Base-by-base conservation (phyloP, 2,888 invertebrate genomes). In the Tiliacea aurago region DNA sequence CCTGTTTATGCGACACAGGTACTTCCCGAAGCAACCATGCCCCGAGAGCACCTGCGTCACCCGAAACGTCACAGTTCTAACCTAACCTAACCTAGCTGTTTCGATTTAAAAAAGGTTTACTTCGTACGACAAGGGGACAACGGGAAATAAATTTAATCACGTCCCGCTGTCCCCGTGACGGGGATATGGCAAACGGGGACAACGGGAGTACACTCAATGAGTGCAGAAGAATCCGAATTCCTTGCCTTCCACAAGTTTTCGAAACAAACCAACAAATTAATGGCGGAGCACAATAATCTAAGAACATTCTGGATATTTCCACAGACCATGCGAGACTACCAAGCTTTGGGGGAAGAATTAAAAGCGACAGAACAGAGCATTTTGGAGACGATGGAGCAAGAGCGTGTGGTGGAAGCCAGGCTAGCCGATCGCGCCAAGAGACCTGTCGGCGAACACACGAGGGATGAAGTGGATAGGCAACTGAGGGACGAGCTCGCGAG, bases 371-470 rank as follows among this genome's bases (percentile, higher is more conserved):
- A 98, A 90, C 97, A 97, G 78, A 97, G 97, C 37, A 92, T 98
- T n/a, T 85, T 97, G 64, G 97, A 97, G 56, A 98, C 98, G 87
- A 97, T 97, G 84, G 97, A 98, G 81, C 97, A 97, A 56, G 96
- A 97, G 81, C 97, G 98, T 87, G 93, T 98, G 71, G 97, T 97
- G 6, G 97, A 98, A 91, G 97, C 98, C 0, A 97, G 98, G 82
- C 93, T 98, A 66, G 97, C 97, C 85, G 98, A 98, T 90, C 96
- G 98, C 49, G 96, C 96, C 5, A 97, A 97, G 86, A 96, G 98
- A 71, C 97, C 97, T 9, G 96, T 97, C 9, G 97, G 97, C 33
- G 98, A 98, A 90, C 90, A 97, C 45, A 97, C 97, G 11, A 96
- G 96, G 51, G 98, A 98, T 86, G 97, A 97, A 70, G 96, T 97